Conservation (phyloP, 2,113 vertebrate species). For the Pluvialis apricaria region DNA sequence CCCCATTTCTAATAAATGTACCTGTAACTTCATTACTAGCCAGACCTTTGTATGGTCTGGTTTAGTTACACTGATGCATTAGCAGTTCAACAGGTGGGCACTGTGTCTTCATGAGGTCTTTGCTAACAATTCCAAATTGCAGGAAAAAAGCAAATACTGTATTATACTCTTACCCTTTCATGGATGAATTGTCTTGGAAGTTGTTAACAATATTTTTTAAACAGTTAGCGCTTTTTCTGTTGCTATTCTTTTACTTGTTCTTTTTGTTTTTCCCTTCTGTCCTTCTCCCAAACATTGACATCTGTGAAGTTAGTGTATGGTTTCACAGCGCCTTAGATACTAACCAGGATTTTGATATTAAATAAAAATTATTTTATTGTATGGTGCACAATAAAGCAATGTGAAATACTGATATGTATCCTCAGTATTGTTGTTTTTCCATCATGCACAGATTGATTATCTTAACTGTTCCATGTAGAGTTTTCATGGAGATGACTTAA, state of each 20-base stretch:
- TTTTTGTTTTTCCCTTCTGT: background rate
- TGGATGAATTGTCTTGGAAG: background rate
- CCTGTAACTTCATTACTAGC: background rate
- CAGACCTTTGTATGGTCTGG: background rate
- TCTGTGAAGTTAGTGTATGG: background rate
- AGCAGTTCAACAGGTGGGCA: background rate
- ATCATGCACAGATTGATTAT: background rate
- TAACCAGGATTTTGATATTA: background rate
- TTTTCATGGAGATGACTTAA: conserved; percentile 34
- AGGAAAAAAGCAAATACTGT: background rate
- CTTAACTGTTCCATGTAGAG: background rate
- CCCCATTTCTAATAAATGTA: background rate
- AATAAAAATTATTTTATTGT: background rate
- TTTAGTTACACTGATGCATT: background rate
- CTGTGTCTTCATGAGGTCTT: background rate
- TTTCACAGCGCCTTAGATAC: background rate
- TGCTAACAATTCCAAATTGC: background rate
- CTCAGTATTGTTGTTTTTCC: background rate
- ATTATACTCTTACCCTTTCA: background rate
- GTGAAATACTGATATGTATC: background rate
- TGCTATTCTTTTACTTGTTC: background rate
- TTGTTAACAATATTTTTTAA: background rate
- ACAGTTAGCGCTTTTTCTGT: background rate
- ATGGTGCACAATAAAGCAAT: background rate
- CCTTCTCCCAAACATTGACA: background rate